Evolutionary conservation across 2,113 vertebrate genomes (phyloP), one percentile per base, ranked within the genome.

Genomic region (Serinus canaria): DNA sequence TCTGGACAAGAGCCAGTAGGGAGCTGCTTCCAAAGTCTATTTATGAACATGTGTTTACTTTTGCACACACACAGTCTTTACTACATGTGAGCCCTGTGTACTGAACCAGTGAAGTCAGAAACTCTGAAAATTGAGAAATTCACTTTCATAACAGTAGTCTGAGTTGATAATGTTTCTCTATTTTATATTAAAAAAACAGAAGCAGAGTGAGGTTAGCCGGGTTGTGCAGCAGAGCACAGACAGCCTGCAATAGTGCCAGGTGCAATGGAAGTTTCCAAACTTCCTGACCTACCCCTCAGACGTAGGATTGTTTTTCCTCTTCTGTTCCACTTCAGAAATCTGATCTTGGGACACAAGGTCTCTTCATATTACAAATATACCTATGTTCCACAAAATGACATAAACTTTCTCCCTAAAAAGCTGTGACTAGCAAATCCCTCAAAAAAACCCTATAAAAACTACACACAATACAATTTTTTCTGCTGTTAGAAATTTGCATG

Each of bases 21-120:
- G 53, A 92, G 68, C 52, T 63, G 68, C 44, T 90, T 95, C 83
- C 72, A 74, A 93, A 88, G 41, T 74, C 90, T 95, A 55, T 96
- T 97, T 95, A 77, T 52, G 85, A 93, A 39, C 47, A 63, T 49
- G 16, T 80, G 64, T 76, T 82, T 91, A 70, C 75, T 95, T 76
- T 77, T 90, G 63, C 12, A 19, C 53, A 56, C 10, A 86, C 7
- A 1, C 35, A 72, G 73, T 37, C 56, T 92, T 64, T 84, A 59
- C 60, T 72, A 59, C 33, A 15, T 44, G 30, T 66, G 41, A 92
- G 35, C 67, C 24, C 55, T 81, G 6, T 52, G 83, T 88, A 44
- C 75, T 72, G 52, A 80, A 22, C 35, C 35, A 56, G 43, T 59
- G 39, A 92, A 83, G 47, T 55, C 33, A 35, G 76, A 86, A 67